phyloP scores from a whole-genome alignment of 2,113 vertebrate genomes.

The Lepus europaeus region DNA sequence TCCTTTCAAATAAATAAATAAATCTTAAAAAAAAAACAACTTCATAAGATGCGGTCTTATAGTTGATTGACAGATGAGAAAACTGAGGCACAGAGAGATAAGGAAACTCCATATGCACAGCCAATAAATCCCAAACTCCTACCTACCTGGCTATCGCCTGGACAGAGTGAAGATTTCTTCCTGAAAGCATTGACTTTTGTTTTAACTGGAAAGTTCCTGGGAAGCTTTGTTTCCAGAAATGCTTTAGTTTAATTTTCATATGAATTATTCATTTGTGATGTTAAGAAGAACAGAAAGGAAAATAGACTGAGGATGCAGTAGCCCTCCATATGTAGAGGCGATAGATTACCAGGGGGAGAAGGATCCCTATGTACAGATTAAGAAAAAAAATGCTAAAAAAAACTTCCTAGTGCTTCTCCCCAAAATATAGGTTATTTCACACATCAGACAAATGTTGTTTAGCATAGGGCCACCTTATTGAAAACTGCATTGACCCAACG shows the following conservation, averaged over 20 bases:
- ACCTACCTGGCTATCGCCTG: neutral
- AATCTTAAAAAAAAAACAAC: neutral
- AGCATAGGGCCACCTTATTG: neutral
- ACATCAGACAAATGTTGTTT: constrained; percentile 16
- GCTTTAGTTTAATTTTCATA: neutral
- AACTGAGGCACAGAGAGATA: neutral
- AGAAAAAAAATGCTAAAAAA: neutral
- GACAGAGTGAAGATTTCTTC: neutral
- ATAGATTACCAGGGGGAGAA: neutral
- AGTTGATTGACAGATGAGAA: neutral
- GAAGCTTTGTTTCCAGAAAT: constrained; percentile 21
- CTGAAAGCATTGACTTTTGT: neutral
- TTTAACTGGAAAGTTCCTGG: neutral
- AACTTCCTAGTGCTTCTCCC: neutral
- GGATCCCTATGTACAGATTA: neutral
- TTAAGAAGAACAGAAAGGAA: constrained; percentile 10
- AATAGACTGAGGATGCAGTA: neutral
- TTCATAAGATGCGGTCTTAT: neutral
- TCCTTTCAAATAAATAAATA: too few species aligned
- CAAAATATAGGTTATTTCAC: neutral
- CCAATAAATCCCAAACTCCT: neutral
- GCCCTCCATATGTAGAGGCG: neutral
- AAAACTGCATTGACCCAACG: constrained; percentile 31
- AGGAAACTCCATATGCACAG: neutral
- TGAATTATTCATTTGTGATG: neutral